phyloP scores from a whole-genome alignment of 2,797 vertebrate genomes.

The Chloroceryle inda region DNA sequence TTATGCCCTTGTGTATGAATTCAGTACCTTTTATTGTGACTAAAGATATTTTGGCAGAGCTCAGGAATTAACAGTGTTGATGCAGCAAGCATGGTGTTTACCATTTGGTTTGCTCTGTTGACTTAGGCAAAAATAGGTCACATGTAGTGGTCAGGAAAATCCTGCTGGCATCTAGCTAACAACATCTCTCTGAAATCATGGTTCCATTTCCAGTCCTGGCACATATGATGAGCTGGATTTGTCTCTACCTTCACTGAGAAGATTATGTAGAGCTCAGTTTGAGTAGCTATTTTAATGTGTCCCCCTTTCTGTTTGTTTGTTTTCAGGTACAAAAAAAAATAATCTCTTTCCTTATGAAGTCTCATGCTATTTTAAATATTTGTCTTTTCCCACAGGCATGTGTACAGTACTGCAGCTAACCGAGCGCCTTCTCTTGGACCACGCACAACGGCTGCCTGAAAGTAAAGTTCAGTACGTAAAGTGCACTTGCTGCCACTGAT shows the following conservation, averaged over 20 bases:
- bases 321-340: not conserved
- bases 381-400: conserved; percentile 81
- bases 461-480: conserved; percentile 91
- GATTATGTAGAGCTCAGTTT: not conserved
- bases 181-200: not conserved
- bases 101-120: not conserved
- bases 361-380: not conserved
- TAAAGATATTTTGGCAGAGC: not conserved
- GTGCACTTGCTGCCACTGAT: not conserved
- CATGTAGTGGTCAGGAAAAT: not conserved
- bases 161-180: not conserved
- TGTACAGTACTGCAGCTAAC: conserved; percentile 91
- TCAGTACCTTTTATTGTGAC: not conserved
- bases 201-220: not conserved
- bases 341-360: not conserved
- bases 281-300: not conserved
- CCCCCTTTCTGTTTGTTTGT: not conserved
- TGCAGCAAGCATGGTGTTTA: not conserved
- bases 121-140: not conserved
- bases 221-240: not conserved
- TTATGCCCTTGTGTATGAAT: not conserved
- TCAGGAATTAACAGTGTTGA: not conserved
- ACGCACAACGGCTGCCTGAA: conserved; percentile 87
- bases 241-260: not conserved
- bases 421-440: conserved; percentile 93